Conservation (phyloP, 2,113 vertebrate species). For the Crypturellus undulatus region DNA sequence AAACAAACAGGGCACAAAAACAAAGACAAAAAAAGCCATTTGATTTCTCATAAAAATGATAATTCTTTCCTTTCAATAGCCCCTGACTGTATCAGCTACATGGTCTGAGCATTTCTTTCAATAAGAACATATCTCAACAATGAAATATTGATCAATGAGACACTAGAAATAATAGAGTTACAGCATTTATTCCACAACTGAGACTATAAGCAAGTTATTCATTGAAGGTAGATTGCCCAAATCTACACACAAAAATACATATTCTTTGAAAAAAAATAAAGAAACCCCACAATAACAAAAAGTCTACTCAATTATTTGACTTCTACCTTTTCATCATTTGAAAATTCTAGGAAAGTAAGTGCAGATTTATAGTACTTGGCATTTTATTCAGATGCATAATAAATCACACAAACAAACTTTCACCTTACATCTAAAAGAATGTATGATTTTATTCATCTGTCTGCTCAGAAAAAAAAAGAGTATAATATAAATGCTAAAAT, state of each 20-base stretch:
- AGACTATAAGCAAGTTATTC: not conserved
- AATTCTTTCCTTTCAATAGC: not conserved
- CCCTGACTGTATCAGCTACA: not conserved
- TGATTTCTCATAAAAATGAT: not conserved
- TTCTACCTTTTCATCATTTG: not conserved
- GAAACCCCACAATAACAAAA: not conserved
- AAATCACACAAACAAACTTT: not conserved
- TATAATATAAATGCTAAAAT: not conserved
- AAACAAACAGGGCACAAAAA: too few relatives aligned
- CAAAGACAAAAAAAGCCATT: not conserved
- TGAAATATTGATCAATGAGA: not conserved
- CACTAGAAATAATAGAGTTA: not conserved
- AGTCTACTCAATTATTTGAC: not conserved
- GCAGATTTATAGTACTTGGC: not conserved
- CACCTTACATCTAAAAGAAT: not conserved
- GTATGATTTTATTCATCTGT: not conserved
- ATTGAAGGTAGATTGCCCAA: not conserved
- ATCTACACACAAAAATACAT: not conserved
- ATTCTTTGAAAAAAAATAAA: not conserved
- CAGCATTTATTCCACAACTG: not conserved
- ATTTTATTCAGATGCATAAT: not conserved
- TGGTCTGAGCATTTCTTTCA: not conserved
- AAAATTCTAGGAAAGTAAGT: not conserved
- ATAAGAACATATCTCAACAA: not conserved
- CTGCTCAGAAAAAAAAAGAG: not conserved